phyloP scores from a whole-genome alignment of 64 coral and sea anemone genomes.

The Cladopsammia gracilis region DNA sequence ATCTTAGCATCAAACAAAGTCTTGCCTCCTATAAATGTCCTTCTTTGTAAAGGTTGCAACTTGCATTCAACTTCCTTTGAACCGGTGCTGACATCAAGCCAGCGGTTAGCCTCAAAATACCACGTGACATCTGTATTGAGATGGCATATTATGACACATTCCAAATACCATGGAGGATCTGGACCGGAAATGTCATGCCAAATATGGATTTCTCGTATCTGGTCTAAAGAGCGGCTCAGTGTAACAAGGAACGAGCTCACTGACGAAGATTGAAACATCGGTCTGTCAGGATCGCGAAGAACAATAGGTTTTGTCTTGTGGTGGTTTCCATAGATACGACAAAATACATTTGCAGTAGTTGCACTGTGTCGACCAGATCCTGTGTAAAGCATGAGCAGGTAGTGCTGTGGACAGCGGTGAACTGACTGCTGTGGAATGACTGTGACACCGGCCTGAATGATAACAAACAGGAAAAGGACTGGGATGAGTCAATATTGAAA shows the following conservation, averaged over 20 bases:
- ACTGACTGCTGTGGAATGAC: conserved; percentile 69
- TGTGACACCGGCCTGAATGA: conserved; percentile 56
- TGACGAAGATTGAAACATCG: conserved; percentile 62
- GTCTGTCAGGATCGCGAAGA: conserved; percentile 68
- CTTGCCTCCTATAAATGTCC: background rate
- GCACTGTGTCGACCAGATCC: conserved; percentile 69
- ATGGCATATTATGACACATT: conserved; percentile 75
- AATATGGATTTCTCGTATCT: conserved; percentile 69
- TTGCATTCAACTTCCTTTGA: conserved; percentile 66
- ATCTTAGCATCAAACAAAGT: conserved; percentile 58
- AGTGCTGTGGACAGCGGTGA: conserved; percentile 63
- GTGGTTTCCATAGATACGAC: conserved; percentile 66
- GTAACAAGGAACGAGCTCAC: conserved; percentile 68
- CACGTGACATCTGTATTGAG: conserved; percentile 64
- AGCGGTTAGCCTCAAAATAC: conserved; percentile 80
- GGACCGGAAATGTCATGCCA: conserved; percentile 81
- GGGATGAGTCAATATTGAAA: background rate
- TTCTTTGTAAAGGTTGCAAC: conserved; percentile 44
- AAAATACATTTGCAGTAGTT: conserved; percentile 74
- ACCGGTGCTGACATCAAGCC: conserved; percentile 50
- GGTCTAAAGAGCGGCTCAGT: conserved; percentile 48
- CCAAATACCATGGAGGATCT: conserved; percentile 76
- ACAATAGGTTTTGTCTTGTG: conserved; percentile 71
- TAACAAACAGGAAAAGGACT: background rate
- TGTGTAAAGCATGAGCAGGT: conserved; percentile 79